Percentiles rank a stretch among this genome's conserved stretches.
phyloP scores from a whole-genome alignment of 1,140 invertebrate species.

The Diorhabda sublineata region DNA sequence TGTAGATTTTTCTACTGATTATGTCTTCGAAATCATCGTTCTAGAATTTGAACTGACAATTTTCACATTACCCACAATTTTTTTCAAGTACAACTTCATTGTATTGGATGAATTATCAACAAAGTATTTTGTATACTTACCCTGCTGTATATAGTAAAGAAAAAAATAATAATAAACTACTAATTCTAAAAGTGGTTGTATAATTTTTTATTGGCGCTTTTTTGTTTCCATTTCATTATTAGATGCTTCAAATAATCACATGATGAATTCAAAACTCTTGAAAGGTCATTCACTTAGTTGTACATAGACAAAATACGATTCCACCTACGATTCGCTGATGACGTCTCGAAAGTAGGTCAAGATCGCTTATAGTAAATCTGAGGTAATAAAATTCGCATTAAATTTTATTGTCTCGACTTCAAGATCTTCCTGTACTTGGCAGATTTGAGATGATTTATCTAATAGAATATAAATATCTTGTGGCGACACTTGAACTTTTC shows the following conservation, averaged over 20 bases:
- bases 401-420: conserved; percentile 6
- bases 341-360: conserved; percentile 25
- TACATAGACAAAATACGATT: conserved; percentile 4
- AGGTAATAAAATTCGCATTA: conserved; percentile 13
- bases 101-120: no score
- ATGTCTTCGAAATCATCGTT: no score
- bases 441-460: not conserved
- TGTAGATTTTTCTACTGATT: no score
- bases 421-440: not conserved
- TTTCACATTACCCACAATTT: no score
- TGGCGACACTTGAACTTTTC: no score
- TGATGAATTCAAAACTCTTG: not conserved
- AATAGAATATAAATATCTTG: no score
- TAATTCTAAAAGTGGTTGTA: no score
- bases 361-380: conserved; percentile 13
- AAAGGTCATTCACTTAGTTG: conserved; percentile 25
- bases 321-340: not conserved
- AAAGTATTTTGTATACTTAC: no score
- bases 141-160: no score
- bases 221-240: not conserved
- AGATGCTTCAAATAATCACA: not conserved
- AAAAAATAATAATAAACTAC: no score
- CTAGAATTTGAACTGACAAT: no score
- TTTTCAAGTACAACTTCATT: no score
- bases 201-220: not conserved